Conservation (phyloP, 1,140 invertebrate species). For the Maniola jurtina region DNA sequence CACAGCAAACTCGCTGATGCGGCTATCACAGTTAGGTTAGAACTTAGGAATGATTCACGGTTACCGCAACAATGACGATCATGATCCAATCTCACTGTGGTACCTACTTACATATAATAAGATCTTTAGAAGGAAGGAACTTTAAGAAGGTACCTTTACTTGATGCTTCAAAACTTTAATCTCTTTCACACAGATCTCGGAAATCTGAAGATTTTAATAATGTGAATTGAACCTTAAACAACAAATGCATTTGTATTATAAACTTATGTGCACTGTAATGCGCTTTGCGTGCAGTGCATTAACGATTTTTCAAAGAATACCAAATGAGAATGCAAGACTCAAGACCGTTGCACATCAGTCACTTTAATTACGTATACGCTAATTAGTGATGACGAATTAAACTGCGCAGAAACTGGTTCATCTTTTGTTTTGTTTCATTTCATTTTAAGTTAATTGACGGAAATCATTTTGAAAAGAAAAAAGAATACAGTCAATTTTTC, state of each 20-base stretch:
- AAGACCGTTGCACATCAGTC: slow-evolving; percentile 23
- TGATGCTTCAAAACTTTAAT: too few species aligned
- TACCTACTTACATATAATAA: background rate
- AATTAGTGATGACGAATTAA: slow-evolving; percentile 24
- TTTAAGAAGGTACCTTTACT: too few species aligned
- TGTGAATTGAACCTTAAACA: background rate
- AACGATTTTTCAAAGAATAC: slow-evolving; percentile 24
- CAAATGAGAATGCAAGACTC: slow-evolving; percentile 10
- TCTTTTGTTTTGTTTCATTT: slow-evolving; percentile 12
- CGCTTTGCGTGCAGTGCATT: slow-evolving; percentile 15
- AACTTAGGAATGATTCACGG: background rate
- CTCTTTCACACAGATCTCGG: too few species aligned
- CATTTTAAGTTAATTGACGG: background rate
- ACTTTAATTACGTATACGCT: slow-evolving; percentile 24
- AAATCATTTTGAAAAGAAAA: background rate
- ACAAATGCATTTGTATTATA: background rate
- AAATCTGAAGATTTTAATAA: too few species aligned
- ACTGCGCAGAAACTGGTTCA: slow-evolving; percentile 16
- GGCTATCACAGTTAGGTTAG: slow-evolving; percentile 35
- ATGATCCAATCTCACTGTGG: background rate
- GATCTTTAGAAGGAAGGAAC: background rate
- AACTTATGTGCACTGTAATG: background rate
- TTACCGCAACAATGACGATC: background rate
- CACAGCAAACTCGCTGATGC: slow-evolving; percentile 24
- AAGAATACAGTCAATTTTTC: too few species aligned